Evolutionary conservation across 2,113 vertebrate species (phyloP), one percentile per base, ranked within the genome.

Genomic region (Natator depressus): DNA sequence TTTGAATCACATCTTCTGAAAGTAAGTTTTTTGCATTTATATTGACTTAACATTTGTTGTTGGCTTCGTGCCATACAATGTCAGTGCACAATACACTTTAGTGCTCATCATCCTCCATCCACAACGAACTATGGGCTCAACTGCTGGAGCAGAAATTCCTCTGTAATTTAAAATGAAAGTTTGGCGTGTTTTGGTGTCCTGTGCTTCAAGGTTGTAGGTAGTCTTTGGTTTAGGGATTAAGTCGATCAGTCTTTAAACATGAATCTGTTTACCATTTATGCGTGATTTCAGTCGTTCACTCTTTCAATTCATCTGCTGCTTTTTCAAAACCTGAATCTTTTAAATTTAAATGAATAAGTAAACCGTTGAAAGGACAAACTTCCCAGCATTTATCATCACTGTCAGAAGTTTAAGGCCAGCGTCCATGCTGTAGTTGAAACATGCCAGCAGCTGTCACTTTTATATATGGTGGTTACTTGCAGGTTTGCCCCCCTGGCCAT

Each of bases 201-300:
- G 76, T 91, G 82, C 86, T 93, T 54, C 20, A 10, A 93, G 85
- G 75, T 89, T 59, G 25, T 93, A 93, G 55, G 5, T 89, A 82
- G 82, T 69, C 84, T 96, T 96, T 93, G 54, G 96, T 82, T 89
- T 93, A 92, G 57, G 72, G 57, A 11, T 82, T 94, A 93, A 65
- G 89, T 96, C 95, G 84, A 76, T 91, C 47, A 94, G 85, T 95
- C 57, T 94, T 54, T 79, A 95, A 89, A 90, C 72, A 93, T 84
- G 89, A 91, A 72, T 86, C 55, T 95, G 82, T 96, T 97, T 94
- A 82, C 88, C 92, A 29, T 11, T 75, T 78, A 47, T 79, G n/a
- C 38, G 93, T 49, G 85, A 85, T 95, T 94, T 95, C 80, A 13
- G 82, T 85, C 91, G 89, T 72, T 92, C 9, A 10, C 35, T 20